phyloP scores from a whole-genome alignment of 2,888 invertebrate species.

The Pseudeuparius sepicola region DNA sequence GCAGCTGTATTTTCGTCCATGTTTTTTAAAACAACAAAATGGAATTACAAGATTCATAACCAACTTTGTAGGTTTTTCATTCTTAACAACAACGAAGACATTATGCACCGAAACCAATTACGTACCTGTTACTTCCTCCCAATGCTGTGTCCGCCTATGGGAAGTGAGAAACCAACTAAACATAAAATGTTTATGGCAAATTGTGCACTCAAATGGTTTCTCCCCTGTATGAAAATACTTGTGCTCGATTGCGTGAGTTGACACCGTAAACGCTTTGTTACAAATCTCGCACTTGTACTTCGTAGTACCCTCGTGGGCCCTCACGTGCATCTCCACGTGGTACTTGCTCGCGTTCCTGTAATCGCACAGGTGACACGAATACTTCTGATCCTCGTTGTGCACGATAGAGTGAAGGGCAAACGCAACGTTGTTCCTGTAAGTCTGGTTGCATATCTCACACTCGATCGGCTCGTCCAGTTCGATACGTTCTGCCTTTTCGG shows the following conservation, averaged over 20 bases:
- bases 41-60: no score
- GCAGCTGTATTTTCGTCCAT: no score
- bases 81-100: no score
- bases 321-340: constrained; percentile 11
- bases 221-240: constrained; percentile 1
- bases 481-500: no score
- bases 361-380: constrained; percentile 15
- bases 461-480: no score
- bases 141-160: constrained; percentile 33
- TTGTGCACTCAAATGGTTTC: neutral
- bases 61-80: no score
- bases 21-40: no score
- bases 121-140: constrained; percentile 32
- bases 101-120: no score
- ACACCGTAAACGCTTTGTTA: neutral
- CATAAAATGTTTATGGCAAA: constrained; percentile 6
- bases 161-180: no score
- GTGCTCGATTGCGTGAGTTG: constrained; percentile 1
- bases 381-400: constrained; percentile 9
- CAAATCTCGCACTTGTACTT: constrained; percentile 10
- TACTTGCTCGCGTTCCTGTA: constrained; percentile 7
- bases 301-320: constrained; percentile 6
- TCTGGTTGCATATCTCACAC: no score
- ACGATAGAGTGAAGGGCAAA: constrained; percentile 11
- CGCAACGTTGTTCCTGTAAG: no score